These are phyloP conservation scores for Orchestes rusci DNA, from an alignment of 2,888 invertebrate species.

Conservation along the genomic window DNA sequence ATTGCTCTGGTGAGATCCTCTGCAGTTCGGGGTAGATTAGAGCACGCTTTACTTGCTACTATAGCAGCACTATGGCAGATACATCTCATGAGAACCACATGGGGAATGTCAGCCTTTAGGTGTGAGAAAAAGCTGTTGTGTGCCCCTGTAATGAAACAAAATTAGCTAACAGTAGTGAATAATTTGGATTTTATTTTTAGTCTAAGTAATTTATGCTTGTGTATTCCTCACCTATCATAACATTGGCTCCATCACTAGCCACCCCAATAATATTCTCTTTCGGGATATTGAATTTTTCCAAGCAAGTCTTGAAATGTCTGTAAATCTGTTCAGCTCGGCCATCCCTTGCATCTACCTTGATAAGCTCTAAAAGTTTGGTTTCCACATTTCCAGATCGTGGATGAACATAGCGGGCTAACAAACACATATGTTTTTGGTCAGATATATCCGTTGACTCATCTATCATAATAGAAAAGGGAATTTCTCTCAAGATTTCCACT, in stretches of 20 bases:
- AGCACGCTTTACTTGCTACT: no score
- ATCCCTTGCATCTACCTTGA: constrained; percentile 4
- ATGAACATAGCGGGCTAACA: not conserved
- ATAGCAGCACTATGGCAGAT: no score
- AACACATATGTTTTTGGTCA: constrained; percentile 13
- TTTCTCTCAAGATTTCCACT: no score
- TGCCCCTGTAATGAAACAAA: no score
- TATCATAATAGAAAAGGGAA: constrained; percentile 21
- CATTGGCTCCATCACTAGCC: constrained; percentile 24
- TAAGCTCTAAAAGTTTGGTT: constrained; percentile 12
- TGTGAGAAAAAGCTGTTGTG: no score
- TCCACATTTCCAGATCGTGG: not conserved
- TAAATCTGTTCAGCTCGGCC: not conserved
- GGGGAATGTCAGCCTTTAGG: no score
- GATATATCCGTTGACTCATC: constrained; percentile 18
- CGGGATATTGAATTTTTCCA: constrained; percentile 2
- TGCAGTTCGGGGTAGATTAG: no score
- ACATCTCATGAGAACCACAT: no score
- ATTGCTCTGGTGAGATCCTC: no score
- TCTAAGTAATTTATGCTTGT: no score
- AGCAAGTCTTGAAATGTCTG: not conserved
- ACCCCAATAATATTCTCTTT: constrained; percentile 14
- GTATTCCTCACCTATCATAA: constrained; percentile 25
- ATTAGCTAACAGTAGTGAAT: no score
- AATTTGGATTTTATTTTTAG: no score